Conservation (phyloP, 2,113 vertebrate genomes). For the Notothenia rossii region DNA sequence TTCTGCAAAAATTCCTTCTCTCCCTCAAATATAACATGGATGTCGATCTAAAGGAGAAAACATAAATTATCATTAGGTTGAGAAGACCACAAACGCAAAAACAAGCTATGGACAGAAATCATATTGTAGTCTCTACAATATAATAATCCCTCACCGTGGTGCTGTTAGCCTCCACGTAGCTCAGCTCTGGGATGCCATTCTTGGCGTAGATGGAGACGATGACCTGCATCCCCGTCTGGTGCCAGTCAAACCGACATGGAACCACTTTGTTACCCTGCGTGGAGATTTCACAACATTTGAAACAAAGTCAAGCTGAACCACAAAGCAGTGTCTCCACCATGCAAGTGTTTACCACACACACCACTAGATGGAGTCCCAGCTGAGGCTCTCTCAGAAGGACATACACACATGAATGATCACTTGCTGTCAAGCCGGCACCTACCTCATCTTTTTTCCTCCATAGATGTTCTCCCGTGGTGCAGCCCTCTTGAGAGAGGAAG, state of each 20-base stretch:
- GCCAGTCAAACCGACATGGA: conserved; percentile 97
- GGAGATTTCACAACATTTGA: neutral
- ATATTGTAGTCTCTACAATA: too few relatives aligned
- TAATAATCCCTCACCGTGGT: conserved; percentile 85
- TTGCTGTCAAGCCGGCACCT: conserved; percentile 66
- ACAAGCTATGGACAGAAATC: neutral
- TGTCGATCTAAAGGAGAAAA: conserved; percentile 86
- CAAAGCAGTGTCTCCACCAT: too few relatives aligned
- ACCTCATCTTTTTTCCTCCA: conserved; percentile 94
- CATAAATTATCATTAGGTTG: neutral
- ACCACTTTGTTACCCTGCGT: conserved; percentile 92
- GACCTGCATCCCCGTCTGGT: conserved; percentile 95
- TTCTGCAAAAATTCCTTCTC: conserved; percentile 95
- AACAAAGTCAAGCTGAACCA: too few relatives aligned
- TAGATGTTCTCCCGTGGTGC: conserved; percentile 88
- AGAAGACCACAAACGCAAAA: neutral
- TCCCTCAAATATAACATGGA: conserved; percentile 94
- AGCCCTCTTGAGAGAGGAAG: conserved; percentile 96
- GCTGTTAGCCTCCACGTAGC: conserved; percentile 94
- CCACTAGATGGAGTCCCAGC: conserved; percentile 68
- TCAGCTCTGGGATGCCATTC: conserved; percentile 92
- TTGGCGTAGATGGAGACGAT: conserved; percentile 97
- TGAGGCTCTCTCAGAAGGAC: neutral
- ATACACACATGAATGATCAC: neutral
- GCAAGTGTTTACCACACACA: neutral